These are phyloP conservation scores for Platycheirus rosarum DNA, from an alignment of 2,888 invertebrate genomes.

Conservation along the genomic window DNA sequence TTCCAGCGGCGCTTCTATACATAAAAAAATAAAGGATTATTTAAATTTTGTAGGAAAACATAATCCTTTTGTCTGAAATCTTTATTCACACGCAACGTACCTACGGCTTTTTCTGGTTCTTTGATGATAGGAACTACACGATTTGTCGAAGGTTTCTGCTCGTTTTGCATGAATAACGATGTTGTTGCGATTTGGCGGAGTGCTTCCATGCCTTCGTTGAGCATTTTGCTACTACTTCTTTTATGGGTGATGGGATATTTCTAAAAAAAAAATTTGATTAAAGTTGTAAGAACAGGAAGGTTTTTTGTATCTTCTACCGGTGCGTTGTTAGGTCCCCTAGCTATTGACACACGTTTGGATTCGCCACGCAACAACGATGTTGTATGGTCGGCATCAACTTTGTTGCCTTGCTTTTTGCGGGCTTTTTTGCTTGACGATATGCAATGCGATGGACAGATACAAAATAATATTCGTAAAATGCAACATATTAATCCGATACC, in stretches of 20 bases:
- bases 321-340: constrained; percentile 78
- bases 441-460: constrained; percentile 91
- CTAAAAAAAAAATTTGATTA: constrained; percentile 47
- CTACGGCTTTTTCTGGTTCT: constrained; percentile 79
- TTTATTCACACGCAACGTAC: constrained; percentile 69
- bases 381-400: constrained; percentile 82
- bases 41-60: neutral
- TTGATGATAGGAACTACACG: constrained; percentile 82
- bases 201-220: constrained; percentile 83
- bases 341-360: constrained; percentile 82
- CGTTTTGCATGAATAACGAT: constrained; percentile 83
- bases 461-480: constrained; percentile 91
- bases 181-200: constrained; percentile 83
- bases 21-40: neutral
- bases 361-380: constrained; percentile 82
- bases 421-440: constrained; percentile 87
- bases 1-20: constrained; percentile 79
- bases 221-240: constrained; percentile 81
- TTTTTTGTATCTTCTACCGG: constrained; percentile 80
- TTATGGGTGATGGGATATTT: constrained; percentile 81
- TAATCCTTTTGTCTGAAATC: neutral
- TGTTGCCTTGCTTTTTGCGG: constrained; percentile 83
- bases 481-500: constrained; percentile 92
- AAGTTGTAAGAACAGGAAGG: too few relatives aligned
- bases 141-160: constrained; percentile 81